Base-by-base conservation (phyloP, 1,140 invertebrate species). In the Trichonephila inaurata region DNA sequence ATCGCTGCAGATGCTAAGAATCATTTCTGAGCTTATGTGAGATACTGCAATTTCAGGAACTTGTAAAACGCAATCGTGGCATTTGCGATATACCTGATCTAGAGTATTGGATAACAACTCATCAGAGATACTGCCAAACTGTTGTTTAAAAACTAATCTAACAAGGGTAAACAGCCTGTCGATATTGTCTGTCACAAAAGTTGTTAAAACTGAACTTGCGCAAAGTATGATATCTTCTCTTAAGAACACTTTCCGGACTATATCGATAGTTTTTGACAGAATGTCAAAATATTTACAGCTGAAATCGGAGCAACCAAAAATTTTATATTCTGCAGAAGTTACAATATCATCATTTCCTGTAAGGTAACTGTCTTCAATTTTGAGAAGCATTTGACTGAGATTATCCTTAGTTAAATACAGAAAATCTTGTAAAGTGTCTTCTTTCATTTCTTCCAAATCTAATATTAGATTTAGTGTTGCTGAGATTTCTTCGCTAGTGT, bases 1-100 rank as follows among this genome's bases (percentile, higher is more conserved):
- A 44, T 88, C 92, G 0, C 5, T 19, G 58, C 92, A 93, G 19
- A 88, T n/a, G n/a, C 81, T 28, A 2, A 93, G 28, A 14, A 93
- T 51, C 2, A 89, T 12, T 28, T 93, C n/a, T 1, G 64, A 19
- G 62, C 64, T 89, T 81, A 64, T 77, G 0, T 61, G 10, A 19
- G n/a, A 60, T 19, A 87, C 16, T 12, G 62, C n/a, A 61, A 21
- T 72, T 21, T 87, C 33, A 2, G 64, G 91, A 44, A 92, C 44
- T 10, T 18, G 28, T 19, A 72, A 24, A 8, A 3, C 14, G 44
- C 82, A 92, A 28, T 69, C 66, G 28, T 92, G n/a, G 58, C 33
- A 58, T 14, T 61, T 60, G 2, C 91, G 64, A 28, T 72, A 92
- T 6, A 92, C 44, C 2, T 61, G 66, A 40, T 92, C 91, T 21